A percentile compares a stretch with the other conserved stretches of the same genome.
Evolutionary conservation across 2,888 invertebrate genomes (phyloP).

Genomic region (Flabesymbios commensalis): DNA sequence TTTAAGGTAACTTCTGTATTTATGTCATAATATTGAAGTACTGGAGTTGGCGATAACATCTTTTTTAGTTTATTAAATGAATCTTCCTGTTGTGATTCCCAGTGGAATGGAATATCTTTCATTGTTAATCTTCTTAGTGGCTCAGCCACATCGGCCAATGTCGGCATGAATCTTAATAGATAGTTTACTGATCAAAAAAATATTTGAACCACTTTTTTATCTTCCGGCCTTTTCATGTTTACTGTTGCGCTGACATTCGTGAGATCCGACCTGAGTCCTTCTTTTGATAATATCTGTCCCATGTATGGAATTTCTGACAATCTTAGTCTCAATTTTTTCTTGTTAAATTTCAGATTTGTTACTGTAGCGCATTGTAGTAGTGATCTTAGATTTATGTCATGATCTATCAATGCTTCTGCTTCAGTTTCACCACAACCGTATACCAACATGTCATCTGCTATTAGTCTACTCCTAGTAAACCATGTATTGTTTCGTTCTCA

Average conservation of each 20-base stretch:
- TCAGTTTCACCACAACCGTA: neutral
- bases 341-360: neutral
- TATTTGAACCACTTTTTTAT: neutral
- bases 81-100: neutral
- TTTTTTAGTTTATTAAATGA: neutral
- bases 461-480: too few relatives aligned
- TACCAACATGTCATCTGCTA: neutral
- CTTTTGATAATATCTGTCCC: slow-evolving; percentile 4
- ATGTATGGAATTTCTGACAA: neutral
- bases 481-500: neutral
- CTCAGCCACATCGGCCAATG: neutral
- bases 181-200: neutral
- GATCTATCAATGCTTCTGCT: too few relatives aligned
- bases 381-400: neutral
- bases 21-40: slow-evolving; percentile 1
- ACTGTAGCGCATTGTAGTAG: neutral
- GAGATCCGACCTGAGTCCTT: slow-evolving; percentile 2
- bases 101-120: neutral
- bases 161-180: slow-evolving; percentile 1
- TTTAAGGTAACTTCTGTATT: neutral
- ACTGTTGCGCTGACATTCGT: slow-evolving; percentile 4
- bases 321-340: neutral
- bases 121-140: neutral
- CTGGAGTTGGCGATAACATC: neutral
- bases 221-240: neutral